Evolutionary conservation across 2,797 vertebrate genomes (phyloP), one percentile per base, ranked within the genome.

Genomic region (Bradypus variegatus): DNA sequence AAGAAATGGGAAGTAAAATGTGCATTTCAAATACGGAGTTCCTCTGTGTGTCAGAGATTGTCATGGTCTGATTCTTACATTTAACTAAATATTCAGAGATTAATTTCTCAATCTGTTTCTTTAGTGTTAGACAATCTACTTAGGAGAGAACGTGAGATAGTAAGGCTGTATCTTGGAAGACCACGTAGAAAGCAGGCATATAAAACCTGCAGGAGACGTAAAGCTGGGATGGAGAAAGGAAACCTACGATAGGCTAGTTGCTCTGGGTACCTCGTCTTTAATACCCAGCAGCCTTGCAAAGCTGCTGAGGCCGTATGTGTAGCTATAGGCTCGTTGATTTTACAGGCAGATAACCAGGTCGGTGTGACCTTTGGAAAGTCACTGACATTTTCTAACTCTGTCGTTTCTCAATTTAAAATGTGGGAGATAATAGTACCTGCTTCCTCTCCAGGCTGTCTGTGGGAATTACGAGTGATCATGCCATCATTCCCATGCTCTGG

Each of bases 361-460:
- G 29, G 72, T 12, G 69, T 91, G 89, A 93, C 89, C 91, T 94
- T 91, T 73, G 65, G 73, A 86, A 89, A 38, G 73, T 55, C 50
- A 23, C 72, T 70, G 19, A 55, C 14, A 58, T 45, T 86, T 88
- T 87, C 90, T 86, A 64, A 45, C 6, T 14, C 55, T 19, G 41
- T 62, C 48, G 25, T 36, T 86, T 89, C 53, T 89, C 84, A 48
- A n/a, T 58, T 55, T 69, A 89, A 91, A 82, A 72, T 7, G 25
- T 27, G 33, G 53, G 33, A 2, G 33, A 29, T 45, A 5, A 5
- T 4, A 21, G 18, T 19, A 5, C 25, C 14, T 41, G 21, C 53
- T 58, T 72, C 21, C 31, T 45, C 55, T 58, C 58, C 58, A 64
- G 77, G 41, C 55, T 77, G 62, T 19, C 15, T 21, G 25, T 25